phyloP scores from a whole-genome alignment of 1,140 invertebrate species.

The Gryllus bimaculatus region DNA sequence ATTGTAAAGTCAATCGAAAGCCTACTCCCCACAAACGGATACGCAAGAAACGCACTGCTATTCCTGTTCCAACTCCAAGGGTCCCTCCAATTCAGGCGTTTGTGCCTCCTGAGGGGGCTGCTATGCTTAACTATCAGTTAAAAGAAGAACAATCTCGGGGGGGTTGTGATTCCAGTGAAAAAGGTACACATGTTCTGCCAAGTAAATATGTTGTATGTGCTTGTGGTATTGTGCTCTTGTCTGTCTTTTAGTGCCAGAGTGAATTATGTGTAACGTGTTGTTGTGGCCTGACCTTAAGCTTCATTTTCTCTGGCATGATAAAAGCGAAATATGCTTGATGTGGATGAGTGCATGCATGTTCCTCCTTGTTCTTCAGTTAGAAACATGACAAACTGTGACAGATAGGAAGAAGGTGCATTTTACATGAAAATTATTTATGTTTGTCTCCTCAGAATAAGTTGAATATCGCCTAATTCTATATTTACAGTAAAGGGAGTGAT shows the following conservation, averaged over 20 bases:
- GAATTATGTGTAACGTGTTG: neutral
- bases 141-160: neutral
- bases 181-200: neutral
- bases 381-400: no score
- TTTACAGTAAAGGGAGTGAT: no score
- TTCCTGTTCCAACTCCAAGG: conserved; percentile 75
- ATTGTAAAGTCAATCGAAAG: conserved; percentile 57
- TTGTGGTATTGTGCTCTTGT: neutral
- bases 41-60: conserved; percentile 59
- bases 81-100: conserved; percentile 56
- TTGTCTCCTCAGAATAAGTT: no score
- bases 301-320: neutral
- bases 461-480: no score
- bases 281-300: no score
- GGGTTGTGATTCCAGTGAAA: conserved; percentile 3
- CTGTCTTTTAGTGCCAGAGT: neutral
- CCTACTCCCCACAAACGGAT: conserved; percentile 66
- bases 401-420: no score
- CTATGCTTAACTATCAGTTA: conserved; percentile 12
- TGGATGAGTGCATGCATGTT: neutral
- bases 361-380: neutral
- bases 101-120: conserved; percentile 27
- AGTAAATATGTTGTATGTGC: neutral
- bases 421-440: no score
- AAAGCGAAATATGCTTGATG: neutral